Conservation (phyloP, 2,797 vertebrate species). For the Chiroxiphia lanceolata region DNA sequence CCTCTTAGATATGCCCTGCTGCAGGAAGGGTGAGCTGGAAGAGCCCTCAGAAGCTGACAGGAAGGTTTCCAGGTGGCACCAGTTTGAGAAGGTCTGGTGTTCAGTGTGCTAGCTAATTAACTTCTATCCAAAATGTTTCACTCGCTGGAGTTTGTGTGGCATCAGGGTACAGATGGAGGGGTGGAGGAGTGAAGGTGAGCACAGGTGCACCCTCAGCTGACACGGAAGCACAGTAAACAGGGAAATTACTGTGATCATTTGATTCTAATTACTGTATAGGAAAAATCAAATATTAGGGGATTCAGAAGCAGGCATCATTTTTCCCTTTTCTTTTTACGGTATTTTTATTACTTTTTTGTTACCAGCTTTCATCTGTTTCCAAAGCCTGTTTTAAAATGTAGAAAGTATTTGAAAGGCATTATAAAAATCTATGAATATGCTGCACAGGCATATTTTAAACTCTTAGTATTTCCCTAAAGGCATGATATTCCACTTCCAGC, state of each 20-base stretch:
- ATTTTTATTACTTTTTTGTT: conserved; percentile 62
- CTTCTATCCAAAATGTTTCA: conserved; percentile 54
- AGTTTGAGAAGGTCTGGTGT: conserved; percentile 28
- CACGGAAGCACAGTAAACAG: conserved; percentile 21
- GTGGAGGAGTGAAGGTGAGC: neutral
- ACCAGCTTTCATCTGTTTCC: conserved; percentile 45
- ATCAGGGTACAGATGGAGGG: conserved; percentile 48
- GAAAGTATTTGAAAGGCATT: conserved; percentile 57
- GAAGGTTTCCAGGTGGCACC: conserved; percentile 32
- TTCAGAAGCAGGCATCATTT: conserved; percentile 39
- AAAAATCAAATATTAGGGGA: conserved; percentile 50
- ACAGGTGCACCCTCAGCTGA: conserved; percentile 24
- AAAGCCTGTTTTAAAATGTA: conserved; percentile 50
- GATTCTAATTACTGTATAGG: conserved; percentile 25
- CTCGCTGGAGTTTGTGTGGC: conserved; percentile 49
- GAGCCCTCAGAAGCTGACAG: neutral
- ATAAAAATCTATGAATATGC: conserved; percentile 53
- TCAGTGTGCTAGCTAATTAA: conserved; percentile 63
- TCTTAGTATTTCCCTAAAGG: conserved; percentile 39
- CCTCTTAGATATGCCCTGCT: fast-evolving
- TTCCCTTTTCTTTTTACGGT: conserved; percentile 19
- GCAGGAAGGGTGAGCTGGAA: neutral
- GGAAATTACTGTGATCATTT: conserved; percentile 37
- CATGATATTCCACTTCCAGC: neutral
- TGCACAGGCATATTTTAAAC: conserved; percentile 39